Evolutionary conservation across 1,140 invertebrate species (phyloP).

Genomic region (Drosophila orosa): DNA sequence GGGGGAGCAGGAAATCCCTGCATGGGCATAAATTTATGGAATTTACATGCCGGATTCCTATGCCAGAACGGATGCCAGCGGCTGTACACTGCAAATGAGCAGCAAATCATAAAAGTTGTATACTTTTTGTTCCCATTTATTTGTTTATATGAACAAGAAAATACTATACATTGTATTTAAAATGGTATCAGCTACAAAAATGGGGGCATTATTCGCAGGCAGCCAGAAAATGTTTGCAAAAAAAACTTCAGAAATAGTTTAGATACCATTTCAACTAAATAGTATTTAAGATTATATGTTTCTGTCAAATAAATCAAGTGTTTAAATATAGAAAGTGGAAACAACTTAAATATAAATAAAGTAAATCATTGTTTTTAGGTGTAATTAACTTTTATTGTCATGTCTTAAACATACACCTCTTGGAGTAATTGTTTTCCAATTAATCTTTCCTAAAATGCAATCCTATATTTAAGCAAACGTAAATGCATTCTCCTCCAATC

Average conservation of each 20-base stretch:
- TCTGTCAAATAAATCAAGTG: neutral
- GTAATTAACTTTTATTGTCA: neutral
- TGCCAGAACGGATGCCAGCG: slow-evolving; percentile 41
- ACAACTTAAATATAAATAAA: neutral
- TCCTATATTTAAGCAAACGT: neutral
- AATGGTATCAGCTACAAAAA: neutral
- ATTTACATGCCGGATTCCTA: slow-evolving; percentile 49
- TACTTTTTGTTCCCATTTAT: slow-evolving; percentile 18
- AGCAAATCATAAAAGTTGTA: slow-evolving; percentile 29
- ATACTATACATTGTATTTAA: slow-evolving; percentile 2
- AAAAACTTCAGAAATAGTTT: neutral
- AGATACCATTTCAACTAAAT: neutral
- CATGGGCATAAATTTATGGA: slow-evolving; percentile 55
- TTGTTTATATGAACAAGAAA: slow-evolving; percentile 24
- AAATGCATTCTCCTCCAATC: neutral
- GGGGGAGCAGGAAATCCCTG: slow-evolving; percentile 34
- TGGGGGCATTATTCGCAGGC: neutral
- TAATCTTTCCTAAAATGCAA: neutral
- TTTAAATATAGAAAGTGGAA: too few relatives aligned
- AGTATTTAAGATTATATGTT: neutral
- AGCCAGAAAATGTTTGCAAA: neutral
- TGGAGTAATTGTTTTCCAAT: neutral
- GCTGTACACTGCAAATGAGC: slow-evolving; percentile 33
- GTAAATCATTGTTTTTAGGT: neutral
- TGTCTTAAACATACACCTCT: neutral